Evolutionary conservation across 2,113 vertebrate genomes (phyloP), one percentile per base, ranked within the genome.

Genomic region (Progne subis): DNA sequence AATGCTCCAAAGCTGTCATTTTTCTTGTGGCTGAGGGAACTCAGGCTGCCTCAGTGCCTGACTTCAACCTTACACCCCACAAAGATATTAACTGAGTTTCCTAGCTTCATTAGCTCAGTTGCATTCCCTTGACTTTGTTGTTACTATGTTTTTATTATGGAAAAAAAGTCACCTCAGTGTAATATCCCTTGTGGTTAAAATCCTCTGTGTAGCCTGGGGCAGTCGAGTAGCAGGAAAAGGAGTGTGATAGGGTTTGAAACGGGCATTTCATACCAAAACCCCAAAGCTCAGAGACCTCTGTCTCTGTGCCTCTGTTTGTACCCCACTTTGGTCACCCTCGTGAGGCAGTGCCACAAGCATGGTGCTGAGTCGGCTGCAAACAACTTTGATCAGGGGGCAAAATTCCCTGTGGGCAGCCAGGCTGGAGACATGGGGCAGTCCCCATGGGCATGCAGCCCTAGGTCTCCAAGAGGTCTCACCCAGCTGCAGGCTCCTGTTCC

Each of bases 241-340:
- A 72, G 16, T 2, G 18, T 9, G 43, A 49, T 1, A n/a, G 41
- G 15, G 8, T 24, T 75, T 37, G n/a, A 75, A 82, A 72, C 2
- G 26, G 47, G 5, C 23, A 17, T 57, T 88, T 79, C 37, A 46
- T 60, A 44, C 24, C 37, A 69, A 61, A 85, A 21, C 17, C 26
- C 24, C 18, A 52, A 56, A 44, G 28, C 23, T 16, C 1, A 4
- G 57, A 68, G 53, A 59, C 32, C 24, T 70, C 49, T 46, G 13
- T 32, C 26, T 57, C 34, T 41, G 59, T 11, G 5, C 8, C 32
- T 28, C 11, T 1, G 6, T 23, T 11, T 23, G 34, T 29, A 32
- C 15, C 26, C 24, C 0, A 3, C 12, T 87, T 84, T 2, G 6
- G 63, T 53, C 41, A 56, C 14, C 8, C 11, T 13, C 0, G 0